These are phyloP conservation scores for Pelecanoides urinatrix DNA, from an alignment of 2,113 vertebrate genomes.

Conservation along the genomic window DNA sequence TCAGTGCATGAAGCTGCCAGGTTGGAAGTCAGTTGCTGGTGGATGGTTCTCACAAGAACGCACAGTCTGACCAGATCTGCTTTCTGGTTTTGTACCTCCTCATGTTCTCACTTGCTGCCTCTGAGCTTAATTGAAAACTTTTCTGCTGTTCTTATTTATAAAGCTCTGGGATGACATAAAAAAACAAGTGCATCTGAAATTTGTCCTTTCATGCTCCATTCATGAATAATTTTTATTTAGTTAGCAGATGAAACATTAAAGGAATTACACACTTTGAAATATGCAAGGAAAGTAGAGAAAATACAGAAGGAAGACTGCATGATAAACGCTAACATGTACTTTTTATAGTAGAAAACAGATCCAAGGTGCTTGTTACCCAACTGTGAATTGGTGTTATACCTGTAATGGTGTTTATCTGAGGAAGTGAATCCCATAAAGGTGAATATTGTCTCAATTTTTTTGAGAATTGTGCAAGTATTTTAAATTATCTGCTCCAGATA, in stretches of 20 bases:
- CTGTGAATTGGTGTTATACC: not conserved
- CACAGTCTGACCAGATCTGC: not conserved
- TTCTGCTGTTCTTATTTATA: not conserved
- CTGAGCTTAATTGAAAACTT: not conserved
- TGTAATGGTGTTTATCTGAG: not conserved
- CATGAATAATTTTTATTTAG: not conserved
- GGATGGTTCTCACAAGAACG: not conserved
- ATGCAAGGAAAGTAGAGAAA: not conserved
- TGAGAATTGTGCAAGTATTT: not conserved
- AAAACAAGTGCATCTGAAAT: not conserved
- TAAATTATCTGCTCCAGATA: not conserved
- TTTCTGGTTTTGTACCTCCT: not conserved
- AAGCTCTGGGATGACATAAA: not conserved
- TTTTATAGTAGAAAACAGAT: not conserved
- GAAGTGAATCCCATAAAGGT: not conserved
- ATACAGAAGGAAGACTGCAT: not conserved
- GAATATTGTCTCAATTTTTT: not conserved
- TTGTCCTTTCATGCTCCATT: not conserved
- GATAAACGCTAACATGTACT: not conserved
- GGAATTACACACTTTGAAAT: not conserved
- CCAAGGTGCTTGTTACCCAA: not conserved
- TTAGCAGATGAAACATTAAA: not conserved
- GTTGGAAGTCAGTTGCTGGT: not conserved
- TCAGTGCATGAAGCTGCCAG: not conserved
- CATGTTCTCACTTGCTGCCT: not conserved